Percentiles rank a stretch among this genome's conserved stretches.
Evolutionary conservation across 2,113 vertebrate species (phyloP).

Genomic region (Microcebus lehilahytsara): DNA sequence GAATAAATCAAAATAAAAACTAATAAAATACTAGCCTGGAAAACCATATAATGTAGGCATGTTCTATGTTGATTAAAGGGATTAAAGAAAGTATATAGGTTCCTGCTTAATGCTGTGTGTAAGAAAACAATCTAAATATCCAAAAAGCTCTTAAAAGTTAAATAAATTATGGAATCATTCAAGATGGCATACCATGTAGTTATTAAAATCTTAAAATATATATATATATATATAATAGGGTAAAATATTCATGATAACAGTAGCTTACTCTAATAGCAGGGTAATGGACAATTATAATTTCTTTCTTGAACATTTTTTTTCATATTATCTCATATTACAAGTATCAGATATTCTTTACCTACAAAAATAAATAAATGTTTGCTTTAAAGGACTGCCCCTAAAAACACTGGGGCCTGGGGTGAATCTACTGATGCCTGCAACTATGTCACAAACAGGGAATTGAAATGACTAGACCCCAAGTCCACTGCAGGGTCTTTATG

Average conservation of each 20-base stretch:
- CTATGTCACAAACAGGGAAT: not conserved
- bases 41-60: not conserved
- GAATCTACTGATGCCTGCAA: not conserved
- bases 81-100: not conserved
- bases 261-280: not conserved
- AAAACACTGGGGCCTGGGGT: not conserved
- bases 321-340: not conserved
- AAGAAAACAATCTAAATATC: slow-evolving; percentile 37
- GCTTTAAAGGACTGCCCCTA: not conserved
- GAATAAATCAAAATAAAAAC: not conserved
- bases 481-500: not conserved
- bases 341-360: not conserved
- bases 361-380: slow-evolving; percentile 10
- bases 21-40: not conserved
- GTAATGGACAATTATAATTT: not conserved
- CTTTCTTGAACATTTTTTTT: slow-evolving; percentile 9
- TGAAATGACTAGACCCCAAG: not conserved
- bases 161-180: not conserved
- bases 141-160: slow-evolving; percentile 18
- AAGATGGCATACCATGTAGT: not conserved
- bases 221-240: not conserved
- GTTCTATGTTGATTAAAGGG: not conserved
- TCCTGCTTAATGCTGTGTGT: not conserved
- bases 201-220: not conserved
- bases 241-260: slow-evolving; percentile 7